phyloP scores from a whole-genome alignment of 2,888 invertebrate species.

The Yponomeuta cagnagella region DNA sequence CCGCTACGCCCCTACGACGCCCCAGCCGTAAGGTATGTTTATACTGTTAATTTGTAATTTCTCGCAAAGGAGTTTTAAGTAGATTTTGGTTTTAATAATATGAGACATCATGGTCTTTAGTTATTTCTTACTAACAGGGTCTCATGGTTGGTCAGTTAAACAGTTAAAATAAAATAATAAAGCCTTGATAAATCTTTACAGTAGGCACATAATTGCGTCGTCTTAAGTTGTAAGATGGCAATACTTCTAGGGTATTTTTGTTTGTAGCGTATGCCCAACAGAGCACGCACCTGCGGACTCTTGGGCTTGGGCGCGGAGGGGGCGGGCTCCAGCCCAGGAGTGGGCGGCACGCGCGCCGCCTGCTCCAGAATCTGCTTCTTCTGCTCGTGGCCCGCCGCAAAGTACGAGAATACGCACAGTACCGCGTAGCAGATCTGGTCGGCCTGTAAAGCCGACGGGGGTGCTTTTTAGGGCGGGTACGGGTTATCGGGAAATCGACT shows the following conservation, averaged over 20 bases:
- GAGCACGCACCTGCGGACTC: background rate
- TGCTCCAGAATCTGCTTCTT: slow-evolving; percentile 73
- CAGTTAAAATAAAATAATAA: no score
- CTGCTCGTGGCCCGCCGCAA: slow-evolving; percentile 93
- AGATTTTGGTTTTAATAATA: no score
- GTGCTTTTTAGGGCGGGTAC: background rate
- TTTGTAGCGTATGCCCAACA: background rate
- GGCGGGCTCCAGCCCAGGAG: slow-evolving; percentile 23
- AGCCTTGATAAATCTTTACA: no score
- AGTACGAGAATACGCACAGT: slow-evolving; percentile 98
- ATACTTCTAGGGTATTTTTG: background rate
- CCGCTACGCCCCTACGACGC: no score
- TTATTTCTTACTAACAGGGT: no score
- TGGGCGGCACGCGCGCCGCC: slow-evolving; percentile 56
- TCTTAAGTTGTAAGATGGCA: no score
- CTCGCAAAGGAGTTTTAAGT: no score
- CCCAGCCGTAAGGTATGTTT: no score
- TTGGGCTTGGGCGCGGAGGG: slow-evolving; percentile 15
- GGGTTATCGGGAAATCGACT: background rate
- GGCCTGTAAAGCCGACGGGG: slow-evolving; percentile 78
- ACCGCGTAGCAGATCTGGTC: slow-evolving; percentile 99
- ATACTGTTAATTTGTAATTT: no score
- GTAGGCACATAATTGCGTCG: no score
- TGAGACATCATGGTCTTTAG: no score
- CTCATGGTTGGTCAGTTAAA: no score